These are phyloP conservation scores for Bufotes viridis DNA, from an alignment of 2,797 vertebrate species.

Conservation along the genomic window DNA sequence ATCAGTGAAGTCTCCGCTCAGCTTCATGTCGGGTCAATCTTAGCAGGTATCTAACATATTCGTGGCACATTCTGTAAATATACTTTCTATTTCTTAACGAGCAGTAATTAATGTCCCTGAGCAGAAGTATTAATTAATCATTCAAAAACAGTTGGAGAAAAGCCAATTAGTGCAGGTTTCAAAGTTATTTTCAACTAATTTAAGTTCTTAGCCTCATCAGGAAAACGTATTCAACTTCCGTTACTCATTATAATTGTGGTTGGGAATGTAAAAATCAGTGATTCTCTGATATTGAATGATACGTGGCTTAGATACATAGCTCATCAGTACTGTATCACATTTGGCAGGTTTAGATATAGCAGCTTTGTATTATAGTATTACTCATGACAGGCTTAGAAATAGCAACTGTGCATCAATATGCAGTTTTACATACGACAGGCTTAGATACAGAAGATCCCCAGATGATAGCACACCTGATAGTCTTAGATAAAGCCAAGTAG, in stretches of 20 bases:
- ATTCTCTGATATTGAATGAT: background rate
- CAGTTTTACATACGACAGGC: too few species aligned
- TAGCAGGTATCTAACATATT: constrained; percentile 10
- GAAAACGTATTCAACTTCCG: background rate
- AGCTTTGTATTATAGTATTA: background rate
- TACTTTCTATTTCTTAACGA: constrained; percentile 10
- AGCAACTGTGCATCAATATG: too few species aligned
- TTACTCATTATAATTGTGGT: background rate
- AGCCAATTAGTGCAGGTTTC: background rate
- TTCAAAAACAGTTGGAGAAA: constrained; percentile 16
- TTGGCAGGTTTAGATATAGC: background rate
- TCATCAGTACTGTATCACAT: background rate
- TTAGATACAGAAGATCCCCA: too few species aligned
- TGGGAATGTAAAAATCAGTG: background rate
- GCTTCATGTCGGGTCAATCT: background rate
- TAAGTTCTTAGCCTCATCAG: constrained; percentile 15
- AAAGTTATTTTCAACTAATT: constrained; percentile 20
- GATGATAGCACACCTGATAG: too few species aligned
- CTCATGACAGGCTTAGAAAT: background rate
- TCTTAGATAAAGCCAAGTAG: too few species aligned
- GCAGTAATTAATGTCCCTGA: constrained; percentile 20
- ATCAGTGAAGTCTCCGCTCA: background rate
- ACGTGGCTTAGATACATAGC: background rate
- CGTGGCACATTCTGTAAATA: constrained; percentile 13
- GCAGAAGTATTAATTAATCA: constrained; percentile 22